phyloP scores from a whole-genome alignment of 37 sponge, comb jelly and placozoan genomes.

The Haliclona indistincta region DNA sequence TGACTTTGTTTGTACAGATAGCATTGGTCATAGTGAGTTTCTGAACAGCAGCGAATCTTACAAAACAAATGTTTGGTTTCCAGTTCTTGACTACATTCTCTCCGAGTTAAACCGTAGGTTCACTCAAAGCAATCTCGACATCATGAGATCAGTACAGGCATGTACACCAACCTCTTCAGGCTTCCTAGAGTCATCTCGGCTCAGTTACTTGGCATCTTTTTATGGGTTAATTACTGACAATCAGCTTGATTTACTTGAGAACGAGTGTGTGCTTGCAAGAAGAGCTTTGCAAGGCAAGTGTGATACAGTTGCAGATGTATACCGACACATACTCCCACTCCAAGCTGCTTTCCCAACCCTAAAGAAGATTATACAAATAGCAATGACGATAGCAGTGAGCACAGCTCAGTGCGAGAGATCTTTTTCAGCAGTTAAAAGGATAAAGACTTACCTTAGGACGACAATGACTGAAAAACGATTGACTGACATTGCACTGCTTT shows the following conservation, averaged over 20 bases:
- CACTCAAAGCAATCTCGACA: not conserved
- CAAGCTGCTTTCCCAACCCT: slow-evolving; percentile 10
- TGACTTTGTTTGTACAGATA: not conserved
- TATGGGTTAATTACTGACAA: not conserved
- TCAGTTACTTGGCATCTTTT: not conserved
- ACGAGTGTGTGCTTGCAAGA: not conserved
- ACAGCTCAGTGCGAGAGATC: no score
- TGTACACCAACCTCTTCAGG: not conserved
- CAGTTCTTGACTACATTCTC: not conserved
- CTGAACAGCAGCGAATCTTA: not conserved
- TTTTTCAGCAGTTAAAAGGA: slow-evolving; percentile 32
- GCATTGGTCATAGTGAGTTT: not conserved
- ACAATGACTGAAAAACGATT: slow-evolving; percentile 49
- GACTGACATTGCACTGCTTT: not conserved
- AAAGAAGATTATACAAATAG: not conserved
- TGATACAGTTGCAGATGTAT: not conserved
- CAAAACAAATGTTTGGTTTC: slow-evolving; percentile 3
- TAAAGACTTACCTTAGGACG: slow-evolving; percentile 42
- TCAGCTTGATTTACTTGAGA: not conserved
- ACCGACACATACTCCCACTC: not conserved
- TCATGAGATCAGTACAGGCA: slow-evolving; percentile 1
- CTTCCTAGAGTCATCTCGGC: not conserved
- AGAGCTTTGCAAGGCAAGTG: not conserved
- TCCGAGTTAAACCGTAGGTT: not conserved
- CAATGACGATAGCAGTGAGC: slow-evolving; percentile 22